phyloP scores from a whole-genome alignment of 1,140 invertebrate species.

The Diachasma alloeum region DNA sequence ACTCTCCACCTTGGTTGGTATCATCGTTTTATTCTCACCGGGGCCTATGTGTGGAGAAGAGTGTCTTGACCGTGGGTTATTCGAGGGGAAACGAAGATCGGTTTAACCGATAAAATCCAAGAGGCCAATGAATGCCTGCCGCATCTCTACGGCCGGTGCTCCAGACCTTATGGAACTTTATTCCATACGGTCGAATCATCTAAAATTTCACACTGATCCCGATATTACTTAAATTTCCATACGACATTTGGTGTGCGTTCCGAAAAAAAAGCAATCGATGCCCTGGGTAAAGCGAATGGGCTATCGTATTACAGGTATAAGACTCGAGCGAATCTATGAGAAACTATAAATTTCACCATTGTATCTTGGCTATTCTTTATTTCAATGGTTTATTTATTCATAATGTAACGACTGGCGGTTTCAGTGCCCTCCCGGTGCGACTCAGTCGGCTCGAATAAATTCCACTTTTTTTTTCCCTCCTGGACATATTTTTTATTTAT shows the following conservation, averaged over 20 bases:
- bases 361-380: background rate
- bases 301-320: conserved; percentile 1
- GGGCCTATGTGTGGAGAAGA: background rate
- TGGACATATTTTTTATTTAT: background rate
- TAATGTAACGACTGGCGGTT: background rate
- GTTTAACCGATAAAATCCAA: conserved; percentile 17
- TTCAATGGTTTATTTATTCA: conserved; percentile 7
- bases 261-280: conserved; percentile 14
- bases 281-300: background rate
- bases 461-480: background rate
- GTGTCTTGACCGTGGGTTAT: conserved; percentile 18
- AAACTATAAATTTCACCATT: background rate
- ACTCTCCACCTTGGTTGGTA: background rate
- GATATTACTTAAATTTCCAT: conserved; percentile 1
- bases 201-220: background rate
- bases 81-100: conserved; percentile 20
- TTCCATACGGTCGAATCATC: background rate
- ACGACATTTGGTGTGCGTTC: background rate
- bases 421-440: conserved; percentile 10
- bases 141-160: background rate
- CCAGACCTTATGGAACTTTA: conserved; percentile 9
- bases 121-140: background rate
- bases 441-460: conserved; percentile 12
- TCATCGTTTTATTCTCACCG: background rate
- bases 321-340: background rate